Evolutionary conservation across 2,113 vertebrate species (phyloP).

Genomic region (Pseudorectes ferrugineus): DNA sequence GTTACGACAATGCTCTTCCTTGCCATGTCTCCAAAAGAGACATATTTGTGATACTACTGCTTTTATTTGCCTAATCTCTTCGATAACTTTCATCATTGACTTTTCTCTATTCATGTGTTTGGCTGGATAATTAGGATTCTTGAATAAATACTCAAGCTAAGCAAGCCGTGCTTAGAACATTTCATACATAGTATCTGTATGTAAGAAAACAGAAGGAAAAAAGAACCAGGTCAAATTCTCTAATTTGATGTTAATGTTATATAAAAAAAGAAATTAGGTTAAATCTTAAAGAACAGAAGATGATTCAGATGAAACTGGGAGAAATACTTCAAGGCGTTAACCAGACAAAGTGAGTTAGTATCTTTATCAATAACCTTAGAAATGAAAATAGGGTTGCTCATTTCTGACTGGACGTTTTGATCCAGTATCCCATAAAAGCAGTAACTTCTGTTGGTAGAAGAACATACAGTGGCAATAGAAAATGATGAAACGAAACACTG

Average conservation of each 20-base stretch:
- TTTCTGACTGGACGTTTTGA: not conserved
- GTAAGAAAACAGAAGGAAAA: not conserved
- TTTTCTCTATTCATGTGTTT: not conserved
- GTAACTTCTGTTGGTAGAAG: not conserved
- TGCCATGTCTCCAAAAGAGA: not conserved
- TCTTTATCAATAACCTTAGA: not conserved
- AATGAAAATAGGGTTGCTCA: fast-evolving
- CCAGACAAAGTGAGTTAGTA: not conserved
- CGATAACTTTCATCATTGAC: not conserved
- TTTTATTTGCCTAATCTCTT: not conserved
- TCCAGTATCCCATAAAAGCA: not conserved
- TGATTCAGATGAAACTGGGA: not conserved
- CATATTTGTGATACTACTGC: not conserved
- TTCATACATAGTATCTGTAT: no score
- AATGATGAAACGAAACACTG: fast-evolving
- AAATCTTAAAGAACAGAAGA: not conserved
- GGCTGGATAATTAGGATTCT: not conserved
- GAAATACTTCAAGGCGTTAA: not conserved
- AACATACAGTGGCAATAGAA: not conserved
- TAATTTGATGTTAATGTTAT: not conserved
- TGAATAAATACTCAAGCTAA: not conserved
- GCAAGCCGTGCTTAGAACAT: not conserved
- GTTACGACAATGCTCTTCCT: not conserved
- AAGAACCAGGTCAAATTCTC: not conserved
- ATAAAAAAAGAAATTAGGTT: not conserved